phyloP scores from a whole-genome alignment of 2,888 invertebrate genomes.

The Athrips mouffetella region DNA sequence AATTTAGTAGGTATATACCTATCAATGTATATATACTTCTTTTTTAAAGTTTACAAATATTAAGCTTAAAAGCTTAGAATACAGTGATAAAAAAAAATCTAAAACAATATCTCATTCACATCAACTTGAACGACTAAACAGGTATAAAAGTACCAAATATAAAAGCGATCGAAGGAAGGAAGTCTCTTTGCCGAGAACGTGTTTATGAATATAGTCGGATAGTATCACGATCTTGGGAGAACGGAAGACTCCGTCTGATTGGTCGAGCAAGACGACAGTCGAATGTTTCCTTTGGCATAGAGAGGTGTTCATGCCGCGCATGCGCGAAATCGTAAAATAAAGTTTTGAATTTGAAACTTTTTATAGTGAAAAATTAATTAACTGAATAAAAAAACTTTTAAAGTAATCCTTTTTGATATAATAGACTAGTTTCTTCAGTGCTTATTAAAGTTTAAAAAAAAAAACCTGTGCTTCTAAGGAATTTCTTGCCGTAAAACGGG shows the following conservation, averaged over 20 bases:
- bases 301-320: slow-evolving; percentile 40
- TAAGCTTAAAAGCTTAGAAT: too few species aligned
- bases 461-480: slow-evolving; percentile 32
- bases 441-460: slow-evolving; percentile 22
- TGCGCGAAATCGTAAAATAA: slow-evolving; percentile 42
- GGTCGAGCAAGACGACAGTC: slow-evolving; percentile 38
- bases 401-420: slow-evolving; percentile 4
- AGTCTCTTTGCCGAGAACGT: slow-evolving; percentile 14
- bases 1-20: too few species aligned
- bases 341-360: slow-evolving; percentile 32
- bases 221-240: slow-evolving; percentile 55
- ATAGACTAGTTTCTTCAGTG: slow-evolving; percentile 14
- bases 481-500: slow-evolving; percentile 42
- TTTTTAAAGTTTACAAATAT: too few species aligned
- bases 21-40: too few species aligned
- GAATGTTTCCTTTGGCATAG: slow-evolving; percentile 30
- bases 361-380: slow-evolving; percentile 27
- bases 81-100: too few species aligned
- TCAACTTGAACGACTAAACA: neutral
- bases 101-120: too few species aligned
- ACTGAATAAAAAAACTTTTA: slow-evolving; percentile 20
- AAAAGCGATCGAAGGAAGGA: neutral
- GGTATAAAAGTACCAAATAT: neutral
- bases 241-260: slow-evolving; percentile 55
- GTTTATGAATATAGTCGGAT: slow-evolving; percentile 52